Evolutionary conservation across 2,888 invertebrate species (phyloP).

Genomic region (Ophion ventricosus): DNA sequence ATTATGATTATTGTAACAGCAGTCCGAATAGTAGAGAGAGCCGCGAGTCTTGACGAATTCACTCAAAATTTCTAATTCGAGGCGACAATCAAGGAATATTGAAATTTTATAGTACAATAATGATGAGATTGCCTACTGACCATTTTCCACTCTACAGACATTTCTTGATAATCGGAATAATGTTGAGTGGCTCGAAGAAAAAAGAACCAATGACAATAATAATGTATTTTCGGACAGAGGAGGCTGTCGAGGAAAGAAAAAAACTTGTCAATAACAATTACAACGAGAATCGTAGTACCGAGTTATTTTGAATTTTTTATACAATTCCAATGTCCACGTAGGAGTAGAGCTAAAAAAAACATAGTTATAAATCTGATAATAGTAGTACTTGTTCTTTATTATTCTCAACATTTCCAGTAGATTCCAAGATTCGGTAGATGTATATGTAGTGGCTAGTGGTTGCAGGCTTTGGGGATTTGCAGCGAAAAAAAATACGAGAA

Average conservation of each 20-base stretch:
- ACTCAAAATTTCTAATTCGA: no score
- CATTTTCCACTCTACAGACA: constrained; percentile 20
- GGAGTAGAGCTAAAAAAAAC: not conserved
- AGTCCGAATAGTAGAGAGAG: no score
- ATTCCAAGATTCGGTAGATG: constrained; percentile 17
- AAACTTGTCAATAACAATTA: constrained; percentile 2
- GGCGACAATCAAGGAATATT: not conserved
- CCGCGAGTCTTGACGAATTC: no score
- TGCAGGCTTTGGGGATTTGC: constrained; percentile 31
- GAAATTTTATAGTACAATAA: not conserved
- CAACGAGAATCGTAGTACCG: constrained; percentile 9
- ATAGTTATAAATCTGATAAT: not conserved
- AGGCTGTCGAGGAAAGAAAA: no score
- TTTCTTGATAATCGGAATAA: not conserved
- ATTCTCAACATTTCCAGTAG: constrained; percentile 18
- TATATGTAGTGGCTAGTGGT: constrained; percentile 20
- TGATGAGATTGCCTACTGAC: not conserved
- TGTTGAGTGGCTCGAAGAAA: not conserved
- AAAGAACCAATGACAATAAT: constrained; percentile 2
- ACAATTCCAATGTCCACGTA: not conserved
- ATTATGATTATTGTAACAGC: no score
- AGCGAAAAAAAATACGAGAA: constrained; percentile 23
- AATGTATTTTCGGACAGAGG: no score
- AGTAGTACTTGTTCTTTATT: constrained; percentile 34
- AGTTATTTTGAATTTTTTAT: constrained; percentile 9